These are phyloP conservation scores for Bellardia pandia DNA, from an alignment of 2,888 invertebrate species.

Conservation along the genomic window DNA sequence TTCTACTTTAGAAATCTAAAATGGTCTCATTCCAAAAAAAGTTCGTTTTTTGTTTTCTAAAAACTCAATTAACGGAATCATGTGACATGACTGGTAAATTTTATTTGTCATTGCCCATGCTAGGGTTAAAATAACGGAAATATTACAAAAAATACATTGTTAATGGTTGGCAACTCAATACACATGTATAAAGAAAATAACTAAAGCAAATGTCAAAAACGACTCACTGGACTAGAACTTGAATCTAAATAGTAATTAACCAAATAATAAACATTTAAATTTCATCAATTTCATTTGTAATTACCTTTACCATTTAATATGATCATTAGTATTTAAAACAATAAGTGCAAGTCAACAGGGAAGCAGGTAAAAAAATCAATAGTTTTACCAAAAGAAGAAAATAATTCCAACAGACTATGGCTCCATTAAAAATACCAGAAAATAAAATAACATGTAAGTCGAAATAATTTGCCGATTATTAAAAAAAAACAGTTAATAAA, in stretches of 20 bases:
- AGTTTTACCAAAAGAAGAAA: not conserved
- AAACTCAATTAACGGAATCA: no score
- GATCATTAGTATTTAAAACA: constrained; percentile 9
- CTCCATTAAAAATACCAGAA: constrained; percentile 34
- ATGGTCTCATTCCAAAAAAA: no score
- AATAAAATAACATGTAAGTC: constrained; percentile 59
- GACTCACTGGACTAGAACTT: not conserved
- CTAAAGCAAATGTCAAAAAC: constrained; percentile 39
- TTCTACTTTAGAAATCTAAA: no score
- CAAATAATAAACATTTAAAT: not conserved
- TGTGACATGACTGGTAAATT: no score
- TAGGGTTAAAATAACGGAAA: not conserved
- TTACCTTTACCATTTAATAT: not conserved
- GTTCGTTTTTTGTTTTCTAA: no score
- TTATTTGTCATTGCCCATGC: no score
- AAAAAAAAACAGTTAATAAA: not conserved
- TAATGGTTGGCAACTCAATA: constrained; percentile 34
- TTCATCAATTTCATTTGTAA: constrained; percentile 24
- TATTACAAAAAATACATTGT: no score
- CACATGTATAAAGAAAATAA: constrained; percentile 3
- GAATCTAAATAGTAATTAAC: not conserved
- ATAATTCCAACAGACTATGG: constrained; percentile 4
- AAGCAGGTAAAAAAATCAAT: constrained; percentile 3
- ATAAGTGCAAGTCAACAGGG: not conserved
- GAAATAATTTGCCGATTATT: not conserved